Evolutionary conservation across 2,888 invertebrate species (phyloP).

Genomic region (Netelia fuscicornis): DNA sequence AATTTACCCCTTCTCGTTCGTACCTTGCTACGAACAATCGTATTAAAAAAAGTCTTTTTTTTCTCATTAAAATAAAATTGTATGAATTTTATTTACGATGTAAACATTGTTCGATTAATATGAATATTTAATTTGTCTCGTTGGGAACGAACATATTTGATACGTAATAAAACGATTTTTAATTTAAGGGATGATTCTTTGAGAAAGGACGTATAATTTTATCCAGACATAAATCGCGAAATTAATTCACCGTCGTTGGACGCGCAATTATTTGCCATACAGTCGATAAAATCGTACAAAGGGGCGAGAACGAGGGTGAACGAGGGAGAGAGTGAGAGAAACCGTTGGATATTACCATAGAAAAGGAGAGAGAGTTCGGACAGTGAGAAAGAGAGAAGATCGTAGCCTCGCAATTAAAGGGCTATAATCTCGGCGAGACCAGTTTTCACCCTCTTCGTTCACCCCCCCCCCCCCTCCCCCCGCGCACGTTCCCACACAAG

Average conservation of each 20-base stretch:
- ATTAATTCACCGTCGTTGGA: constrained; percentile 31
- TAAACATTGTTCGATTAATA: no score
- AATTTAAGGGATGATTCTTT: no score
- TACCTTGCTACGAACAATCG: not conserved
- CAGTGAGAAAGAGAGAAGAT: constrained; percentile 20
- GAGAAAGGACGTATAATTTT: no score
- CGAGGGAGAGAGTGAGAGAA: not conserved
- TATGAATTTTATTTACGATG: no score
- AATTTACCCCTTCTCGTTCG: not conserved
- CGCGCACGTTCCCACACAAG: not conserved
- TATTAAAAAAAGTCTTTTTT: not conserved
- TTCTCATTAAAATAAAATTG: no score
- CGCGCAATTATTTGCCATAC: constrained; percentile 23
- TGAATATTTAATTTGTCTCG: no score
- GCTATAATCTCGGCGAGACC: constrained; percentile 60
- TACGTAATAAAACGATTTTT: no score
- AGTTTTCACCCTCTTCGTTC: constrained; percentile 48
- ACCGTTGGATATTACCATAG: constrained; percentile 34
- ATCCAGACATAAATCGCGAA: not conserved
- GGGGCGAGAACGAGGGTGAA: not conserved
- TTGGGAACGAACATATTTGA: no score
- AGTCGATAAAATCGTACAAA: constrained; percentile 2
- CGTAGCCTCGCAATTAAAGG: constrained; percentile 58
- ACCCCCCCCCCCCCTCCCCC: not conserved
- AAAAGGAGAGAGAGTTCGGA: constrained; percentile 11